Percentiles rank a stretch among this genome's conserved stretches.
Conservation (phyloP, 2,888 invertebrate species). For the Anthophora plumipes region DNA sequence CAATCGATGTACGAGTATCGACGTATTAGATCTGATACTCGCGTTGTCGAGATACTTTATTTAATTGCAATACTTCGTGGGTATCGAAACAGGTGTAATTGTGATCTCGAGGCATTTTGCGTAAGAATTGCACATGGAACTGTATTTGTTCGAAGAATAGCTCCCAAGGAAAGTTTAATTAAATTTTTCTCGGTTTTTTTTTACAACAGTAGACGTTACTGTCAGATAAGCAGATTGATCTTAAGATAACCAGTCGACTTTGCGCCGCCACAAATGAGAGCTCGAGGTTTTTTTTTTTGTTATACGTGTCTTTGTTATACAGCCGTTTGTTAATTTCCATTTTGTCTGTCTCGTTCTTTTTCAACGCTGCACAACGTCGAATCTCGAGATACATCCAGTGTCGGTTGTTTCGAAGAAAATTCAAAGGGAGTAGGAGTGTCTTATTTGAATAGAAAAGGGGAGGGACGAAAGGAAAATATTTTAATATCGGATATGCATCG, state of each 20-base stretch:
- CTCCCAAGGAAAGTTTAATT: constrained; percentile 17
- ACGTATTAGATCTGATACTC: neutral
- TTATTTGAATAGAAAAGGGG: neutral
- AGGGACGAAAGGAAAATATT: constrained; percentile 17
- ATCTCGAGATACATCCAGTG: constrained; percentile 33
- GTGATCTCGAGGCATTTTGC: constrained; percentile 9
- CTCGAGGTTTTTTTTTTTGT: neutral
- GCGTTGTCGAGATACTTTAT: neutral
- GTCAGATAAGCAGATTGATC: neutral
- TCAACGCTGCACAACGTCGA: neutral
- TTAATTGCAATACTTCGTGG: constrained; percentile 17
- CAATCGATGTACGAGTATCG: neutral
- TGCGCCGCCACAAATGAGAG: constrained; percentile 18
- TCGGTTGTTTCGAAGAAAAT: constrained; percentile 3
- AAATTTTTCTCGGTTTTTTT: neutral
- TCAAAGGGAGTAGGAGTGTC: neutral
- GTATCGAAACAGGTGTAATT: constrained; percentile 32
- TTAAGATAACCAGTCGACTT: constrained; percentile 1
- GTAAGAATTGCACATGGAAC: constrained; percentile 1
- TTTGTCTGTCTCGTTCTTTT: constrained; percentile 20
- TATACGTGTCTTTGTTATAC: constrained; percentile 16
- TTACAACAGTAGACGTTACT: neutral
- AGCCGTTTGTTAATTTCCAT: neutral
- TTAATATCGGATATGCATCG: neutral
- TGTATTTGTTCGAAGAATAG: neutral